Evolutionary conservation across 2,888 invertebrate genomes (phyloP), one percentile per base, ranked within the genome.

Genomic region (Pollenia labialis): DNA sequence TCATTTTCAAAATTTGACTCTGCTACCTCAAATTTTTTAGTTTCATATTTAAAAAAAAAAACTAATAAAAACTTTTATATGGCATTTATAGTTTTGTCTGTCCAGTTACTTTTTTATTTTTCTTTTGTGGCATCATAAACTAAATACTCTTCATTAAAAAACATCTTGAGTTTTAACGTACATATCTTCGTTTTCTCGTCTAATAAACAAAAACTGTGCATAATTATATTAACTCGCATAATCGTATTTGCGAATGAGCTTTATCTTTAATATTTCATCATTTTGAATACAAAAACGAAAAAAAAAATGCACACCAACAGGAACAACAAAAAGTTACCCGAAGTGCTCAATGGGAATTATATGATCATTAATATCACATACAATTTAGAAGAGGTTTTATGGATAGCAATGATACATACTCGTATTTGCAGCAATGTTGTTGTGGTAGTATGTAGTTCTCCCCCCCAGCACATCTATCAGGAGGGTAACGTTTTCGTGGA

Each of bases 281-380:
- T 62, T 62, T 81, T 72, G 54, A 46, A 72, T n/a, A 52, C 9
- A 71, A 79, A 50, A 32, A 6, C 32, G 6, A 52, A 11, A 60
- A 32, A 32, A 23, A 32, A 79, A 50, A 50, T 44, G 18, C 50
- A 40, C 48, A 42, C 23, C 12, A 54, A 46, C 11, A 69, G 46
- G 14, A 48, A 48, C 18, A 23, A 54, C 10, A 46, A 48, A 32
- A 32, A 32, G 32, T 32, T 32, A 32, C 32, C 11, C 11, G 32
- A 1, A 69, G 23, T 50, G 18, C 23, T 66, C 48, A 66, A 64
- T 68, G 58, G 60, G 52, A 69, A 68, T 82, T 75, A 68, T 62
- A 62, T 68, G 66, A 75, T 81, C 81, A 68, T 75, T 75, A 75
- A 75, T 66, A 74, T 81, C 81, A 18, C 81, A 81, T 66, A 74